Percentiles rank a stretch among this genome's conserved stretches.
Conservation (phyloP, 2,113 vertebrate species). For the Zosterops borbonicus region DNA sequence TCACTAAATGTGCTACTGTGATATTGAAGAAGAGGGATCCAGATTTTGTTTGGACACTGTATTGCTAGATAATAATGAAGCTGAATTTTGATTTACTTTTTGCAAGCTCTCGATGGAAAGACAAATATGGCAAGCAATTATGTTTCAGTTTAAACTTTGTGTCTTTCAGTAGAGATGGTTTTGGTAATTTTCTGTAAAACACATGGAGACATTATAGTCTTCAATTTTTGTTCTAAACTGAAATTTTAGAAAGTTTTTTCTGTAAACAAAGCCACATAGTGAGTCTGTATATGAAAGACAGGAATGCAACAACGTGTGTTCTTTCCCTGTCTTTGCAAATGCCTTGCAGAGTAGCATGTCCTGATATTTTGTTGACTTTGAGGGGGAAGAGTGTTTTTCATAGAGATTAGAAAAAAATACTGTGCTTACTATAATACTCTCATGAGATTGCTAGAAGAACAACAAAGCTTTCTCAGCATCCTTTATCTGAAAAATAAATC, state of each 20-base stretch:
- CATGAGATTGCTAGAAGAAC: background rate
- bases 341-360: background rate
- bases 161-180: background rate
- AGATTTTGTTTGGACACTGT: background rate
- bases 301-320: background rate
- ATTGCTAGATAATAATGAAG: background rate
- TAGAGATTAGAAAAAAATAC: background rate
- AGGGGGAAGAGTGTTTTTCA: background rate
- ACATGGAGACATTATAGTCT: background rate
- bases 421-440: background rate
- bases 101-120: background rate
- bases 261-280: background rate
- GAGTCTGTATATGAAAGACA: background rate
- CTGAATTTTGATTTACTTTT: background rate
- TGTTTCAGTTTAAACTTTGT: background rate
- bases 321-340: background rate
- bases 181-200: background rate
- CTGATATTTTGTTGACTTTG: background rate
- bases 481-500: constrained; percentile 40
- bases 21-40: background rate
- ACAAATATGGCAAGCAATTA: background rate
- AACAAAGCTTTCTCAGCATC: constrained; percentile 10
- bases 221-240: background rate
- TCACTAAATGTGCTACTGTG: background rate
- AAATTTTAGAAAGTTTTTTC: background rate